Evolutionary conservation across 2,113 vertebrate species (phyloP).

Genomic region (Archilochus colubris): DNA sequence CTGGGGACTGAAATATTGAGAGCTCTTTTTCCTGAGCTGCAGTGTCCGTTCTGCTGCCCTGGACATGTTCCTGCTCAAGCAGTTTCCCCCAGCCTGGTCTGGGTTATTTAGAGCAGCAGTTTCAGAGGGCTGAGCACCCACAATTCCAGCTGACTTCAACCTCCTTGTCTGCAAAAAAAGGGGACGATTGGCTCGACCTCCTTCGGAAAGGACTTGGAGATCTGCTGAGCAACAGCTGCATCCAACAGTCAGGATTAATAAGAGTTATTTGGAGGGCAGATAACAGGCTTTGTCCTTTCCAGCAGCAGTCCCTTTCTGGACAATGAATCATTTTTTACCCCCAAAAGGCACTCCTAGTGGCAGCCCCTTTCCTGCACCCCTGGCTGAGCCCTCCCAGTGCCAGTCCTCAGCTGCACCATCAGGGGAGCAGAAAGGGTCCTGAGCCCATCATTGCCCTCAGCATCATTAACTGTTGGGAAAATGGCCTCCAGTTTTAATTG

Average conservation of each 20-base stretch:
- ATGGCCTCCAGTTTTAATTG: neutral
- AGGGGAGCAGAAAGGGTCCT: neutral
- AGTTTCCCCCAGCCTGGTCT: neutral
- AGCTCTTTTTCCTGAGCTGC: neutral
- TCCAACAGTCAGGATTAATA: neutral
- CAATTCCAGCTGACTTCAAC: neutral
- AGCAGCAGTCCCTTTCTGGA: neutral
- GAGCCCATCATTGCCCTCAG: fast-evolving
- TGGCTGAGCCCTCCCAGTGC: neutral
- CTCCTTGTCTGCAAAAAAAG: neutral
- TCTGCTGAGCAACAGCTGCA: neutral
- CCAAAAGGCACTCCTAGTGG: neutral
- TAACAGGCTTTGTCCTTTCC: neutral
- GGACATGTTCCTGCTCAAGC: neutral
- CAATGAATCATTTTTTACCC: fast-evolving
- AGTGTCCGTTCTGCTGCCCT: neutral
- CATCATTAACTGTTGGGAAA: fast-evolving
- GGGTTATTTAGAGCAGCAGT: neutral
- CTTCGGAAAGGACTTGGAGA: neutral
- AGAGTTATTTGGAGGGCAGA: neutral
- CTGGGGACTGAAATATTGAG: fast-evolving
- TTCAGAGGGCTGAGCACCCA: neutral
- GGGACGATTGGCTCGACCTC: neutral
- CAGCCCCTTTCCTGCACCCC: neutral
- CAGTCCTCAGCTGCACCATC: neutral